Conservation (phyloP, 92 coral and sea anemone genomes). For the Phymanthus crucifer region DNA sequence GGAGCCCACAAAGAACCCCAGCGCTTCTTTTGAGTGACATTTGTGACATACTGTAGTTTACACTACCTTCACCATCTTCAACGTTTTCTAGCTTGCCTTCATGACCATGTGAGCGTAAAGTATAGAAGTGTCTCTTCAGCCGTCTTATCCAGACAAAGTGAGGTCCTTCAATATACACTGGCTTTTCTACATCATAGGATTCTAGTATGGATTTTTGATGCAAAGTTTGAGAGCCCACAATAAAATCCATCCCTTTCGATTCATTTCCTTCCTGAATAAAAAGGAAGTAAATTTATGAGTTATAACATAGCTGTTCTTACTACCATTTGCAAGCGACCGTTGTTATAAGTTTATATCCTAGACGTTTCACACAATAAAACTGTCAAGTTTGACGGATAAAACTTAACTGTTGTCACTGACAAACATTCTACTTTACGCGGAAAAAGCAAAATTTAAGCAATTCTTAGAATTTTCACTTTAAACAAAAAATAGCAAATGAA, state of each 20-base stretch:
- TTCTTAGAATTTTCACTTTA: too few relatives aligned
- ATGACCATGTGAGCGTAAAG: constrained; percentile 69
- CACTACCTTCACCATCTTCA: constrained; percentile 50
- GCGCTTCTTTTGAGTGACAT: too few relatives aligned
- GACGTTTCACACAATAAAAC: too few relatives aligned
- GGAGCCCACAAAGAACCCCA: too few relatives aligned
- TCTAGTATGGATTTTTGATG: constrained; percentile 61
- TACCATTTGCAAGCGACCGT: too few relatives aligned
- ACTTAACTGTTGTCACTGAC: too few relatives aligned
- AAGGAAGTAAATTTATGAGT: not conserved
- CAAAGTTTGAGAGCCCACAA: constrained; percentile 70
- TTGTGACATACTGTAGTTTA: too few relatives aligned
- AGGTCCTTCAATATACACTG: constrained; percentile 96
- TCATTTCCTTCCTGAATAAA: constrained; percentile 47
- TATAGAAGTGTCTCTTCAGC: constrained; percentile 67
- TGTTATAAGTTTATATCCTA: too few relatives aligned
- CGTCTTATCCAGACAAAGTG: constrained; percentile 83
- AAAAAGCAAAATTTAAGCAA: too few relatives aligned
- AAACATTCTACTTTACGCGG: too few relatives aligned
- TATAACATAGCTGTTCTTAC: not conserved
- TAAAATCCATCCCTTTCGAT: constrained; percentile 48
- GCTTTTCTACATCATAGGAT: constrained; percentile 56
- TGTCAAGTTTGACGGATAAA: too few relatives aligned
- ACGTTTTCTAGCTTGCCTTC: constrained; percentile 9
- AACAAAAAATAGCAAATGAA: too few relatives aligned